These are phyloP conservation scores for Anableps anableps DNA, from an alignment of 2,797 vertebrate species.

Conservation along the genomic window DNA sequence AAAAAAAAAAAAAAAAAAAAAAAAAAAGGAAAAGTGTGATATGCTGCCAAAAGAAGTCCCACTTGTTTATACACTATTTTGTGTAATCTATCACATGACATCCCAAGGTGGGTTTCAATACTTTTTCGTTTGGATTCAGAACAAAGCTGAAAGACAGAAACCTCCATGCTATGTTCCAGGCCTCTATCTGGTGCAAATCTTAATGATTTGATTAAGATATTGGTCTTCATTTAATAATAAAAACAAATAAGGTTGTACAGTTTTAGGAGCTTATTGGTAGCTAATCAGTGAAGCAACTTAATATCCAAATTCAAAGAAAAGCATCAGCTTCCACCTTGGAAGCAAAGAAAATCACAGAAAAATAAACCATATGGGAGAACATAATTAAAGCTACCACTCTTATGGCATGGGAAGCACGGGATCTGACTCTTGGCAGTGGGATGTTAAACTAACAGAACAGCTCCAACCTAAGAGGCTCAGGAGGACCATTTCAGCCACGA, in stretches of 20 bases:
- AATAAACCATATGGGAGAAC: conserved; percentile 53
- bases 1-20: too few relatives aligned
- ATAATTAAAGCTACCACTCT: conserved; percentile 60
- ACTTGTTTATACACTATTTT: too few relatives aligned
- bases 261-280: conserved; percentile 32
- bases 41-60: too few relatives aligned
- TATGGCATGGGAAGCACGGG: conserved; percentile 46
- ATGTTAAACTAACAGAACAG: conserved; percentile 65
- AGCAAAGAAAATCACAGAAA: conserved; percentile 45
- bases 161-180: conserved; percentile 13
- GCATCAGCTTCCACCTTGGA: conserved; percentile 35
- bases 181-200: background rate
- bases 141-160: background rate
- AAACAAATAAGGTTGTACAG: conserved; percentile 20
- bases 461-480: conserved; percentile 60
- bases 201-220: background rate
- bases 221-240: conserved; percentile 2
- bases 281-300: conserved; percentile 34
- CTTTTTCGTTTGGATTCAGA: conserved; percentile 10
- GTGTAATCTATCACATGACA: too few relatives aligned
- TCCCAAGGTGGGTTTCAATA: too few relatives aligned
- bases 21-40: too few relatives aligned
- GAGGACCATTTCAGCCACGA: conserved; percentile 65
- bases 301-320: conserved; percentile 43
- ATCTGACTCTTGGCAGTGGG: conserved; percentile 57